Conservation (phyloP, 1,140 invertebrate species). For the Drosophila punjabiensis region DNA sequence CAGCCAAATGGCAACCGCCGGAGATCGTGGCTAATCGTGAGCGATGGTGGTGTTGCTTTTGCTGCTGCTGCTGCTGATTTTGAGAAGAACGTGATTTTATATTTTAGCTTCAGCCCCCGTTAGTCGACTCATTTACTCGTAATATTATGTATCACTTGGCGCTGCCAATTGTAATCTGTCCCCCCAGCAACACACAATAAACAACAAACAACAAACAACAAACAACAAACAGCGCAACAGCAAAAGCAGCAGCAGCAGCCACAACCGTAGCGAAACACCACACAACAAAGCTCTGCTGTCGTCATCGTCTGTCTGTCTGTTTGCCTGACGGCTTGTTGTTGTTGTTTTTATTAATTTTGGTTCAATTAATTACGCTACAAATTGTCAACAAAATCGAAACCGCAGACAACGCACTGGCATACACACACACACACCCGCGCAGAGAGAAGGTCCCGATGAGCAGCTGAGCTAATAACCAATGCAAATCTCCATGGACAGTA, state of each 20-base stretch:
- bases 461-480: constrained; percentile 71
- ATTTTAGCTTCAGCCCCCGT: constrained; percentile 43
- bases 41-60: constrained; percentile 49
- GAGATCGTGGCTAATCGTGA: constrained; percentile 70
- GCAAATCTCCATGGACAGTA: constrained; percentile 72
- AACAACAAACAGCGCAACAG: no score
- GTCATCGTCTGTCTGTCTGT: constrained; percentile 51
- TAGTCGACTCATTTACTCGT: constrained; percentile 66
- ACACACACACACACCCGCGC: constrained; percentile 12
- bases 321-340: constrained; percentile 29
- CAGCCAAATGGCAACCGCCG: constrained; percentile 44
- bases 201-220: constrained; percentile 7
- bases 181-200: constrained; percentile 21
- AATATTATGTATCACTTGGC: constrained; percentile 74
- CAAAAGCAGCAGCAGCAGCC: constrained; percentile 20
- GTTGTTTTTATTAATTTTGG: constrained; percentile 77
- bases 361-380: constrained; percentile 80
- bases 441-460: constrained; percentile 31
- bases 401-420: constrained; percentile 46
- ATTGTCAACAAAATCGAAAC: constrained; percentile 77
- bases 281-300: constrained; percentile 44
- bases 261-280: constrained; percentile 12
- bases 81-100: constrained; percentile 70
- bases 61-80: constrained; percentile 28
- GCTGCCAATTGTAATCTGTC: constrained; percentile 73